phyloP scores from a whole-genome alignment of 2,113 vertebrate genomes.

The Syngnathus typhle region DNA sequence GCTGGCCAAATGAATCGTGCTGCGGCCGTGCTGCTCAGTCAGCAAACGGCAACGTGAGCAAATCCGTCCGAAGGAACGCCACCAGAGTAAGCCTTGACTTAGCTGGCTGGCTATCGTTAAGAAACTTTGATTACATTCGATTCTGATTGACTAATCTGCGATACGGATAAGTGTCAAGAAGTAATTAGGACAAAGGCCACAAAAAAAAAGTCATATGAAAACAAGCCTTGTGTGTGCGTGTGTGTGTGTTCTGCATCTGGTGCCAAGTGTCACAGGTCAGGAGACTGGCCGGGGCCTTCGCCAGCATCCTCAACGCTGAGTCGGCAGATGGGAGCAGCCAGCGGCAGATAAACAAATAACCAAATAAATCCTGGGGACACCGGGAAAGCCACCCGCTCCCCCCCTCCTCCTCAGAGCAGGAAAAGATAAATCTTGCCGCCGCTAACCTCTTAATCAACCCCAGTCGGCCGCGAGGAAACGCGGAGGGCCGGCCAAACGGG shows the following conservation, averaged over 20 bases:
- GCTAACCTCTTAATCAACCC: slow-evolving; percentile 80
- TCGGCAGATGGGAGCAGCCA: slow-evolving; percentile 61
- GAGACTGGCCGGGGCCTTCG: slow-evolving; percentile 58
- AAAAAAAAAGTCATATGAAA: slow-evolving; percentile 65
- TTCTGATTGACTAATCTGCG: too few relatives aligned
- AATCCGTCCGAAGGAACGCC: background rate
- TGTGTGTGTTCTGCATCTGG: background rate
- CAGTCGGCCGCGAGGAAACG: slow-evolving; percentile 68
- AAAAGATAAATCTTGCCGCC: slow-evolving; percentile 76
- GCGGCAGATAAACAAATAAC: slow-evolving; percentile 75
- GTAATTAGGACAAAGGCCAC: slow-evolving; percentile 56
- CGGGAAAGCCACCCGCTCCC: slow-evolving; percentile 59
- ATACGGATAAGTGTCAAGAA: slow-evolving; percentile 29
- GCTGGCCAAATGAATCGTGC: slow-evolving; percentile 70
- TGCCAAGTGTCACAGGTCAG: slow-evolving; percentile 59
- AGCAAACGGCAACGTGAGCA: background rate
- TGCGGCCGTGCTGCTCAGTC: slow-evolving; percentile 54
- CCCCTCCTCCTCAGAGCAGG: slow-evolving; percentile 59
- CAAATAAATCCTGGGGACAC: slow-evolving; percentile 73
- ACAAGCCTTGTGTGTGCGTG: slow-evolving; percentile 37
- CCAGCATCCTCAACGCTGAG: slow-evolving; percentile 48
- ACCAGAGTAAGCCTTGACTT: too few relatives aligned
- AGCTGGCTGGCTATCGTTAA: too few relatives aligned
- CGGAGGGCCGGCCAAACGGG: slow-evolving; percentile 9
- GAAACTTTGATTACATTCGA: too few relatives aligned